These are phyloP conservation scores for Choloepus hoffmanni DNA, from an alignment of 2,113 vertebrate genomes.

Conservation along the genomic window DNA sequence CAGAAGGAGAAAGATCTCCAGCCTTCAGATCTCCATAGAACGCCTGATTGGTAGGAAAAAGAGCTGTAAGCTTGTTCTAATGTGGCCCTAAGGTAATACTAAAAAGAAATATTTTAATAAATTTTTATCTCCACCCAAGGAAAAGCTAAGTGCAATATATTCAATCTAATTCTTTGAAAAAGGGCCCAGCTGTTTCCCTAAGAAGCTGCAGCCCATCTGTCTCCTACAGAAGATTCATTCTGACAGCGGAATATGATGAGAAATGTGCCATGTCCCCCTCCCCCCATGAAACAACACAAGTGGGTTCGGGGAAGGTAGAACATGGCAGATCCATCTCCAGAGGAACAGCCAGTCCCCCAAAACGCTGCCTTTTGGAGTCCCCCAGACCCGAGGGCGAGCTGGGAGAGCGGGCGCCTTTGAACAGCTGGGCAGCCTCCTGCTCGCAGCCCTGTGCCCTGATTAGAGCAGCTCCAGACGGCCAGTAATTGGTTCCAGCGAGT, in stretches of 20 bases:
- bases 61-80: not conserved
- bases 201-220: not conserved
- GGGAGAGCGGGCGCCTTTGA: not conserved
- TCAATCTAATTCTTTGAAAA: not conserved
- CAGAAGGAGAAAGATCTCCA: fast-evolving
- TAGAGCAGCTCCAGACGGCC: conserved; percentile 81
- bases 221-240: conserved; percentile 8
- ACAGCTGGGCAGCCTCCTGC: conserved; percentile 77
- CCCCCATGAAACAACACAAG: not conserved
- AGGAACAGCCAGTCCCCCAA: fast-evolving
- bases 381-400: fast-evolving
- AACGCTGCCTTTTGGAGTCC: fast-evolving
- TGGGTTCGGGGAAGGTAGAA: not conserved
- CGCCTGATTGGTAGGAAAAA: fast-evolving
- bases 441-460: conserved; percentile 71
- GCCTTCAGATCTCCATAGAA: too few species aligned
- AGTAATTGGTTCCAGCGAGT: conserved; percentile 87
- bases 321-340: not conserved
- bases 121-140: not conserved
- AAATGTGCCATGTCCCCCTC: not conserved
- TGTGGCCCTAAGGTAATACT: not conserved
- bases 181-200: conserved; percentile 42
- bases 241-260: conserved; percentile 23
- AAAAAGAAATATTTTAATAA: not conserved
- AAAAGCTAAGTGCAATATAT: not conserved